Evolutionary conservation across 2,113 vertebrate genomes (phyloP).

Genomic region (Megalops atlanticus): DNA sequence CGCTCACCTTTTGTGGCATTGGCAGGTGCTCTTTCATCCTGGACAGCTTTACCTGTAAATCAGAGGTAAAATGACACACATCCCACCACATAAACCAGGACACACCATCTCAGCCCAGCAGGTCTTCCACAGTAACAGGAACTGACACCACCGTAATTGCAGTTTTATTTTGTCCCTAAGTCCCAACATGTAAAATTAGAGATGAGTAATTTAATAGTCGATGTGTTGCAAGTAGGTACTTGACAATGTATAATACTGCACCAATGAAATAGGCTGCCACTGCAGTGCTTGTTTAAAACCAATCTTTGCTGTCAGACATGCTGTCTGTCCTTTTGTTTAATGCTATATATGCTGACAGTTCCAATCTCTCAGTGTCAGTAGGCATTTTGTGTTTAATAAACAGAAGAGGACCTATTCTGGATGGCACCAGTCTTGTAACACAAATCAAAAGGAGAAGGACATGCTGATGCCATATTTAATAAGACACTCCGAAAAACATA

Average conservation of each 20-base stretch:
- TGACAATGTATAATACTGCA: conserved; percentile 33
- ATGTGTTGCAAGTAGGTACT: conserved; percentile 19
- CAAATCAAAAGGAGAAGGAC: not conserved
- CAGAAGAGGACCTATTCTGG: conserved; percentile 8
- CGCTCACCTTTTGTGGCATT: conserved; percentile 54
- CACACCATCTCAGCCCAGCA: conserved; percentile 3
- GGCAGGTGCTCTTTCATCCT: conserved; percentile 40
- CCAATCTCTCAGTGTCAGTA: conserved; percentile 34
- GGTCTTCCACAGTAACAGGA: conserved; percentile 24
- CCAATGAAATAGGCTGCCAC: conserved; percentile 24
- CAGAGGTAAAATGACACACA: conserved; percentile 16
- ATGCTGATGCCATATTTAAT: not conserved
- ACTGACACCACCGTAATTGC: conserved; percentile 43
- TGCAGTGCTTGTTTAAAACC: conserved; percentile 17
- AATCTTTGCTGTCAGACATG: conserved; percentile 16
- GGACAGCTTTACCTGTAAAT: conserved; percentile 45
- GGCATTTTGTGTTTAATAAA: conserved; percentile 23
- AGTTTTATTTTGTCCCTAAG: conserved; percentile 32
- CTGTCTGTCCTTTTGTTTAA: conserved; percentile 30
- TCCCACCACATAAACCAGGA: conserved; percentile 29
- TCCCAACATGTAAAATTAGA: conserved; percentile 36
- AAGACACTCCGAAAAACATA: not conserved
- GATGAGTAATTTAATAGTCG: conserved; percentile 30
- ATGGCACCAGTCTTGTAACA: not conserved
- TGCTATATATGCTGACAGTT: conserved; percentile 37